Base-by-base conservation (phyloP, 2,113 vertebrate genomes). In the Prochilodus magdalenae region DNA sequence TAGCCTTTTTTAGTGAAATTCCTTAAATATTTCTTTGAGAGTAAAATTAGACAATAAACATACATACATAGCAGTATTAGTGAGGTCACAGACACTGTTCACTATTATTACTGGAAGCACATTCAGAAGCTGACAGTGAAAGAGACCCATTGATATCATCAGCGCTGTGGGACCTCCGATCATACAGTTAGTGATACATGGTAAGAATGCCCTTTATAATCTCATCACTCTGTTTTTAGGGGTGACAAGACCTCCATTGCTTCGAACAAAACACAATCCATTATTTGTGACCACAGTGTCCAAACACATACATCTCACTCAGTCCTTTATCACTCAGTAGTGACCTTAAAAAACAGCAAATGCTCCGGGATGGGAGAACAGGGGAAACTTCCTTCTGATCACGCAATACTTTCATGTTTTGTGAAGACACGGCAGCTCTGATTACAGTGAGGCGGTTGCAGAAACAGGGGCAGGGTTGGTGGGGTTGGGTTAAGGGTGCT, bases 391-490 rank as follows among this genome's bases (percentile, higher is more conserved):
- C 53, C 27, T 53, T 24, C 62, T 66, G 7, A 53, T 24, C 18
- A n/a, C n/a, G 4, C 7, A 12, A 20, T 55, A 57, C 30, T n/a
- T 60, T 57, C n/a, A 75, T n/a, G 33, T 24, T 51, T 33, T 11
- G 2, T 60, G 55, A 26, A 60, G 26, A 57, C 53, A 30, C 51
- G 57, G 27, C 11, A 40, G 24, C 49, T 63, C 40, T 63, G 53
- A 75, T n/a, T 62, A n/a, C 67, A 36, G 36, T 62, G 40, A 70
- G 72, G 69, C 49, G 13, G 18, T 15, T 75, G 15, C 24, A 79
- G 33, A 66, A 66, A 47, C 1, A 3, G 36, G 71, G 57, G 1
- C 22, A 62, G 66, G 74, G 66, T 51, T 57, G 66, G 22, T 70
- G 66, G n/a, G 66, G 22, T 44, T 70, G 66, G 16, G 36, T 40